Conservation (phyloP, 2,797 vertebrate species). For the Anas bernieri region DNA sequence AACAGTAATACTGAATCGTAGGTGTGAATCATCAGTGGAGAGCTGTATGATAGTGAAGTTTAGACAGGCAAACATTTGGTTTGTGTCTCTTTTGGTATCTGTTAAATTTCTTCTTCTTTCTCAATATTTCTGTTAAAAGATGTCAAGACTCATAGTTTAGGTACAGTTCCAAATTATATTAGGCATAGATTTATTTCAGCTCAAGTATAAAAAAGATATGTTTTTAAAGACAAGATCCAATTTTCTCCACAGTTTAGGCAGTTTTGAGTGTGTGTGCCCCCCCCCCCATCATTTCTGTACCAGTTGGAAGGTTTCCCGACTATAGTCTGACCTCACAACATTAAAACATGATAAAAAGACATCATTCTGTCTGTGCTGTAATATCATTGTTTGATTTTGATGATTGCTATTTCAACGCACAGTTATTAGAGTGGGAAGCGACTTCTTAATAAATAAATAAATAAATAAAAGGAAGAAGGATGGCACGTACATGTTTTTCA, state of each 20-base stretch:
- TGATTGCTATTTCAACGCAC: background rate
- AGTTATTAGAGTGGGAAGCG: background rate
- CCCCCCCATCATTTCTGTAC: background rate
- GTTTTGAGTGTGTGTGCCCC: background rate
- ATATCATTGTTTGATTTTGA: background rate
- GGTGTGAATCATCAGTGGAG: background rate
- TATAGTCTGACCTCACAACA: background rate
- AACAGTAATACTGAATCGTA: background rate
- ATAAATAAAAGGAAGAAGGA: background rate
- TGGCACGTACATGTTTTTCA: background rate
- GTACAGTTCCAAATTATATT: background rate
- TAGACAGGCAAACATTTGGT: background rate
- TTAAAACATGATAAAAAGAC: background rate
- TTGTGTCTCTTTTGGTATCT: background rate
- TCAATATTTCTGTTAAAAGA: background rate
- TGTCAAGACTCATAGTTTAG: background rate
- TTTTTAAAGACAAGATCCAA: background rate
- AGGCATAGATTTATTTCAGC: background rate
- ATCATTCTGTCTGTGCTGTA: background rate
- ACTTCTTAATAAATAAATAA: background rate
- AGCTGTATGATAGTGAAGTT: background rate
- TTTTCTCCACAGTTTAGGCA: background rate
- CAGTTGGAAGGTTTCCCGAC: background rate
- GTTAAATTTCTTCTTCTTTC: slow-evolving; percentile 6
- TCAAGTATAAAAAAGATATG: background rate